Conservation (phyloP, 2,113 vertebrate genomes). For the Sula dactylatra region DNA sequence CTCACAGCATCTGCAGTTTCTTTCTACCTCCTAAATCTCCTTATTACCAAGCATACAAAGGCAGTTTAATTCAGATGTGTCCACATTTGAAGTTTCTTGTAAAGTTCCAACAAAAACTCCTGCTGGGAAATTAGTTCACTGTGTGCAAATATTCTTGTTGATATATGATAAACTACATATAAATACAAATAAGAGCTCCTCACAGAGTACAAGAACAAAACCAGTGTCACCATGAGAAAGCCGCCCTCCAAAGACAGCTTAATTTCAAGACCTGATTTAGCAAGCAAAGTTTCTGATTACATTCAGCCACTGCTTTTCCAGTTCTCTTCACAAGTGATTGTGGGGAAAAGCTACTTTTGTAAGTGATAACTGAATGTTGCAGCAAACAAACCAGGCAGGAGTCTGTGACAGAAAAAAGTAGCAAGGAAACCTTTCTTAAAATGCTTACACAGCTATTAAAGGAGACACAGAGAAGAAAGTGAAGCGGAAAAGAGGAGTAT, state of each 20-base stretch:
- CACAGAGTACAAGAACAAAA: neutral
- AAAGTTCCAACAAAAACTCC: neutral
- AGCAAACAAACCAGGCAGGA: neutral
- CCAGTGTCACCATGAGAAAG: neutral
- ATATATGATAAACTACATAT: neutral
- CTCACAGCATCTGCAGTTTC: neutral
- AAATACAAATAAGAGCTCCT: slow-evolving; percentile 1
- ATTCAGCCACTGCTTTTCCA: neutral
- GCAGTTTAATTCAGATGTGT: neutral
- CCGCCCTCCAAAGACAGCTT: neutral
- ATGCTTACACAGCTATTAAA: neutral
- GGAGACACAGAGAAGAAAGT: neutral
- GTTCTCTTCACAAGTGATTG: neutral
- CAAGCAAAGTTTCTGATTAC: slow-evolving; percentile 16
- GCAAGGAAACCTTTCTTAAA: neutral
- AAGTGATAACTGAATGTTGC: neutral
- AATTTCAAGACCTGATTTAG: neutral
- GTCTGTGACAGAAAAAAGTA: neutral
- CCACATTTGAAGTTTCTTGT: neutral
- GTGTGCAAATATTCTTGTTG: neutral
- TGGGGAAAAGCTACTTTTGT: slow-evolving; percentile 6
- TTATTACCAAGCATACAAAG: neutral
- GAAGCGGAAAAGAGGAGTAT: neutral
- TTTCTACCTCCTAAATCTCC: neutral
- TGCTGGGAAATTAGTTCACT: neutral